A percentile compares a stretch with the other conserved stretches of the same genome.
These are phyloP conservation scores for Zaprionus tsacasi DNA, from an alignment of 1,140 invertebrate genomes.

Conservation along the genomic window DNA sequence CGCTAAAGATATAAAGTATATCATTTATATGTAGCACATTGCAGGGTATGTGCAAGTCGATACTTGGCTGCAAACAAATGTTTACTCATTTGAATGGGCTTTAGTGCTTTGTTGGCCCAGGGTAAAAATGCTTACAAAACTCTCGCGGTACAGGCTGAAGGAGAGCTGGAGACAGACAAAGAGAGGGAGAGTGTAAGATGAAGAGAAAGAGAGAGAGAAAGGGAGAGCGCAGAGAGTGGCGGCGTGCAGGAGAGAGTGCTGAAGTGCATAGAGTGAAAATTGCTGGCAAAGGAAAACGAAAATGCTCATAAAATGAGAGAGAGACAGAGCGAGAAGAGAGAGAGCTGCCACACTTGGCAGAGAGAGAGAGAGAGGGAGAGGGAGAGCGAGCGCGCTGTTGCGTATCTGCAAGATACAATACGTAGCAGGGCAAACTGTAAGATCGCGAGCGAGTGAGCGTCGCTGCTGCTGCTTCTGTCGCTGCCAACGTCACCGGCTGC, in stretches of 20 bases:
- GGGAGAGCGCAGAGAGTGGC: neutral
- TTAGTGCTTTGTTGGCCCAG: constrained; percentile 11
- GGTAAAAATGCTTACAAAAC: constrained; percentile 28
- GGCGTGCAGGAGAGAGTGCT: constrained; percentile 11
- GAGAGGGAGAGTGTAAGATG: neutral
- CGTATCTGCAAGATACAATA: constrained; percentile 43
- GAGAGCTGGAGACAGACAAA: constrained; percentile 10
- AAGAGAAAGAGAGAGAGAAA: constrained; percentile 14
- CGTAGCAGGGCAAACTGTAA: constrained; percentile 33
- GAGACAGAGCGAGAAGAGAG: constrained; percentile 13
- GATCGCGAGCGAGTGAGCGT: constrained; percentile 31
- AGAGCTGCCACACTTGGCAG: constrained; percentile 15
- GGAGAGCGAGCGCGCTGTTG: constrained; percentile 30
- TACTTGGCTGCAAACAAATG: neutral
- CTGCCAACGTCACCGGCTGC: constrained; percentile 7
- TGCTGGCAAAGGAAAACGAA: constrained; percentile 27
- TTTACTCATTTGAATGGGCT: constrained; percentile 27
- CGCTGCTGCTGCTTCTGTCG: constrained; percentile 12
- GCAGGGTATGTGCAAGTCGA: constrained; percentile 1
- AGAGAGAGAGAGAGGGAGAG: constrained; percentile 10
- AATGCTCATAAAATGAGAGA: constrained; percentile 20
- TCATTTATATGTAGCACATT: neutral
- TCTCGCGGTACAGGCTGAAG: constrained; percentile 17
- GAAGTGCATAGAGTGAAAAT: constrained; percentile 42
- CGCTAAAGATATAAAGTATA: neutral